These are phyloP conservation scores for Brotula barbata DNA, from an alignment of 2,797 vertebrate genomes.

Conservation along the genomic window DNA sequence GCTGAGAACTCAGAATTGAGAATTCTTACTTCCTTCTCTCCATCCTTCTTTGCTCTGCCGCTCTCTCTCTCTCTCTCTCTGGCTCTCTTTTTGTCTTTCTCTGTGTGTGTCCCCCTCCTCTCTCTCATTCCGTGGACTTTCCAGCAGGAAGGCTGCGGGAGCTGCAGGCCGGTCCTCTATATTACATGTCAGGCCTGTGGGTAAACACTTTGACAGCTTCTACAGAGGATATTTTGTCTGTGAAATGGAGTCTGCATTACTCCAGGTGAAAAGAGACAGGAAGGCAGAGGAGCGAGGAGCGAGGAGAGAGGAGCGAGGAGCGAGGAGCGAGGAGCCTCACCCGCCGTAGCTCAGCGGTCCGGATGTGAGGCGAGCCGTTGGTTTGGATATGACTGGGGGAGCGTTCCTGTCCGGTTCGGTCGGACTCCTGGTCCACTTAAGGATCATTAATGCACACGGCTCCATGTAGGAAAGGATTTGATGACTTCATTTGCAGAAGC, in stretches of 20 bases:
- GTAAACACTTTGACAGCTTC: conserved; percentile 82
- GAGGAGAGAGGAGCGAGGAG: no score
- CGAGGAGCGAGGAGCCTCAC: no score
- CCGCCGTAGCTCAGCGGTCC: conserved; percentile 36
- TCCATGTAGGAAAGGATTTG: no score
- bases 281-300: conserved; percentile 29
- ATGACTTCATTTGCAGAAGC: no score
- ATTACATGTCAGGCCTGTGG: conserved; percentile 81
- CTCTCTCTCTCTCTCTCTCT: conserved; percentile 8
- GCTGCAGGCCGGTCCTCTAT: conserved; percentile 79
- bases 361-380: no score
- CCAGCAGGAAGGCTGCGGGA: conserved; percentile 58
- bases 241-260: conserved; percentile 78
- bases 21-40: conserved; percentile 25
- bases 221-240: conserved; percentile 81
- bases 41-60: neutral
- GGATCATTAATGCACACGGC: no score
- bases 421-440: no score
- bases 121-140: conserved; percentile 48
- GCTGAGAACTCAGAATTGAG: no score
- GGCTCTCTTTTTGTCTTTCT: conserved; percentile 1
- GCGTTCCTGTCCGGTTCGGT: no score
- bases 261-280: conserved; percentile 65
- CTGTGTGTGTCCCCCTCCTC: conserved; percentile 24
- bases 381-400: no score